Percentiles rank a stretch among this genome's conserved stretches.
These are phyloP conservation scores for Pimpla rufipes DNA, from an alignment of 2,888 invertebrate genomes.

Conservation along the genomic window DNA sequence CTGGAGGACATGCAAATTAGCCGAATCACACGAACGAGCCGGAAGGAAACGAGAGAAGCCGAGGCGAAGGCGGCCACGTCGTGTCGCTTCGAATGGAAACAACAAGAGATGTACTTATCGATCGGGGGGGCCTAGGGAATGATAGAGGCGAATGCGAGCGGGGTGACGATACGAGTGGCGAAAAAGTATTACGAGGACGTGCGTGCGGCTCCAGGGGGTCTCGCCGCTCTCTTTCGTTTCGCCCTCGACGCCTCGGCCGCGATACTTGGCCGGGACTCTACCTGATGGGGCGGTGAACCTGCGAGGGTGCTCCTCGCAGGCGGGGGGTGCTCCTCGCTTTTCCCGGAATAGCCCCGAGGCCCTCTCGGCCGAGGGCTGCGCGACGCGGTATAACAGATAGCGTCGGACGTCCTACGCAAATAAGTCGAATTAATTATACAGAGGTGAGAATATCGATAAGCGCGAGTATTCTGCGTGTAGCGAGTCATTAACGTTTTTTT, in stretches of 20 bases:
- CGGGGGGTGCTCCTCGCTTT: slow-evolving; percentile 3
- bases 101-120: slow-evolving; percentile 31
- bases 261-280: slow-evolving; percentile 11
- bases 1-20: slow-evolving; percentile 4
- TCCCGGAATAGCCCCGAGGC: neutral
- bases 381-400: neutral
- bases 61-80: neutral
- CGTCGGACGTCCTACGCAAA: neutral
- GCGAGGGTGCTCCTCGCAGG: slow-evolving; percentile 40
- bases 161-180: slow-evolving; percentile 37
- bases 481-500: too few species aligned
- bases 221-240: slow-evolving; percentile 33
- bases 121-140: neutral
- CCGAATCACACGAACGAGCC: neutral
- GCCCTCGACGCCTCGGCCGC: slow-evolving; percentile 40
- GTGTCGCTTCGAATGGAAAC: neutral
- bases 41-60: neutral
- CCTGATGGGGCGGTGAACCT: slow-evolving; percentile 37
- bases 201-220: slow-evolving; percentile 69
- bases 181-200: slow-evolving; percentile 52
- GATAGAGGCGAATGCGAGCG: slow-evolving; percentile 7
- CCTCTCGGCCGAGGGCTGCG: neutral
- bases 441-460: neutral
- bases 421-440: slow-evolving; percentile 1
- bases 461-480: neutral